Evolutionary conservation across 2,113 vertebrate genomes (phyloP).

Genomic region (Microtus pennsylvanicus): DNA sequence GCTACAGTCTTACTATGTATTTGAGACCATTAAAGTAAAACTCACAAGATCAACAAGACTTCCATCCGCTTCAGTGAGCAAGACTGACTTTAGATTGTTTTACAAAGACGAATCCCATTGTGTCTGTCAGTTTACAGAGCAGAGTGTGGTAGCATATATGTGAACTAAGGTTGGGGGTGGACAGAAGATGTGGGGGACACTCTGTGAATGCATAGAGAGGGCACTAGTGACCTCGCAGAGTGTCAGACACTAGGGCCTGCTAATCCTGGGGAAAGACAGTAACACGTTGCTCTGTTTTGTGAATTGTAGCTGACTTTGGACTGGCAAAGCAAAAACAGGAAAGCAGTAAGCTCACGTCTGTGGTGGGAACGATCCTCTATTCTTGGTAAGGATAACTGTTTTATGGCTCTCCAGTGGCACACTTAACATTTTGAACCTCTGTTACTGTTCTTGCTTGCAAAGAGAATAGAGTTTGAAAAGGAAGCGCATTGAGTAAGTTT

Average conservation of each 20-base stretch:
- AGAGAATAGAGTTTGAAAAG: conserved; percentile 27
- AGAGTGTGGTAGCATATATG: not conserved
- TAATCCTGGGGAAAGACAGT: conserved; percentile 4
- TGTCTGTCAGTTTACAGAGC: not conserved
- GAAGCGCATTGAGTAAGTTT: not conserved
- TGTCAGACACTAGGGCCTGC: not conserved
- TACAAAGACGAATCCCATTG: not conserved
- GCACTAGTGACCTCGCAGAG: not conserved
- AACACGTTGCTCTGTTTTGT: conserved; percentile 59
- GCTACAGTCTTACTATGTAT: not conserved
- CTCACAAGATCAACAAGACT: not conserved
- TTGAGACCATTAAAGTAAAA: conserved; percentile 4
- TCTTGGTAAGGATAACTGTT: conserved; percentile 90
- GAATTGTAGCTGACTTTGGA: conserved; percentile 92
- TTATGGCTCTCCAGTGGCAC: not conserved
- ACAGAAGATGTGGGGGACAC: not conserved
- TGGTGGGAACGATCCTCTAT: conserved; percentile 95
- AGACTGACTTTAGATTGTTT: not conserved
- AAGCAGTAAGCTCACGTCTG: conserved; percentile 92
- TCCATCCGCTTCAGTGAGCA: not conserved
- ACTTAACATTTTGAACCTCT: not conserved
- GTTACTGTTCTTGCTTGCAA: conserved; percentile 19
- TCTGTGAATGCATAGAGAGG: conserved; percentile 10
- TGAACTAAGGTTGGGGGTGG: not conserved
- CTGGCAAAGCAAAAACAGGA: conserved; percentile 96